These are phyloP conservation scores for Dermochelys coriacea DNA, from an alignment of 2,797 vertebrate genomes.

Conservation along the genomic window DNA sequence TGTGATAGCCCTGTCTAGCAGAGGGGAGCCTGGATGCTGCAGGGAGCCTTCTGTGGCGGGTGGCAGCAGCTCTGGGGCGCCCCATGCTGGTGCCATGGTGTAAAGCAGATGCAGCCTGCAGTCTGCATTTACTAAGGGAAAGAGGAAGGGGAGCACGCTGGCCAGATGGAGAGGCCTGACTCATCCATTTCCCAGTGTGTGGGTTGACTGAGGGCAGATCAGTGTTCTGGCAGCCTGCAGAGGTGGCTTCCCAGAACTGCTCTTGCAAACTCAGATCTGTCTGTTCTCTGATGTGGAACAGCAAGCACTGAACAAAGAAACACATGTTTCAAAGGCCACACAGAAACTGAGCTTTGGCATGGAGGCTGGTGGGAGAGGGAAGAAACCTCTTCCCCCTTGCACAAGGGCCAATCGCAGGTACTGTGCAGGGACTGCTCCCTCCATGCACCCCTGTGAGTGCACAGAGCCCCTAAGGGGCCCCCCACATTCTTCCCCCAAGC, in stretches of 20 bases:
- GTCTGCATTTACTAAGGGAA: not conserved
- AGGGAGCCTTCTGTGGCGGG: not conserved
- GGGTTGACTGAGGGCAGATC: not conserved
- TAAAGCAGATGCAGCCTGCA: not conserved
- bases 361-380: not conserved
- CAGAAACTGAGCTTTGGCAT: not conserved
- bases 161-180: not conserved
- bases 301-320: not conserved
- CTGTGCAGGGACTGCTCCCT: not conserved
- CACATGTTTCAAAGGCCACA: not conserved
- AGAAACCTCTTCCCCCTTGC: not conserved
- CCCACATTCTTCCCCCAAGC: not conserved
- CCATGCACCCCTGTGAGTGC: not conserved
- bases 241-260: not conserved
- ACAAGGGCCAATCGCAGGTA: not conserved
- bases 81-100: not conserved
- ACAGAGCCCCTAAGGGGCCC: not conserved
- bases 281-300: not conserved
- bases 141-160: not conserved
- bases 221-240: not conserved
- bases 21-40: not conserved
- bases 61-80: not conserved
- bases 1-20: not conserved
- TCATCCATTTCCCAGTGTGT: not conserved
- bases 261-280: not conserved